Evolutionary conservation across 2,797 vertebrate species (phyloP).

Genomic region (Knipowitschia caucasica): DNA sequence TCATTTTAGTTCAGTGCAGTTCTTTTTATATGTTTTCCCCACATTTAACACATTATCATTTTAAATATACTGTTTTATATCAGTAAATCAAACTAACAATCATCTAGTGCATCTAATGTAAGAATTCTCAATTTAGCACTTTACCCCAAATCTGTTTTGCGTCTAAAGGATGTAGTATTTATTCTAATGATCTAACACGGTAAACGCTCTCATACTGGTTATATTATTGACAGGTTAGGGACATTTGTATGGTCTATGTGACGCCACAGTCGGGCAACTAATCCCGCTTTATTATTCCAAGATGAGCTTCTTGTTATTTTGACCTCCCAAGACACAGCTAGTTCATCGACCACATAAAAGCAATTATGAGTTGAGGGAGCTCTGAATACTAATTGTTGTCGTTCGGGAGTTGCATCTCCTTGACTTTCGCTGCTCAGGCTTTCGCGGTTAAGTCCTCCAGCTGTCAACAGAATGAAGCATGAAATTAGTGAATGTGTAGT

Average conservation of each 20-base stretch:
- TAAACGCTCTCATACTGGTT: background rate
- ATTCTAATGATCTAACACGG: too few species aligned
- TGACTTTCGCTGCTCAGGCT: slow-evolving; percentile 22
- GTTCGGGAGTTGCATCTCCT: slow-evolving; percentile 35
- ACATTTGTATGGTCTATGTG: background rate
- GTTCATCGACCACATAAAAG: slow-evolving; percentile 5
- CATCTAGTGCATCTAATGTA: background rate
- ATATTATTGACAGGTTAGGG: background rate
- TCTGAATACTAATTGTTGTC: slow-evolving; percentile 49
- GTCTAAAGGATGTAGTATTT: slow-evolving; percentile 21
- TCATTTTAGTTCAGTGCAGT: background rate
- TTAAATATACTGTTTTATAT: background rate
- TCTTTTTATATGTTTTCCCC: background rate
- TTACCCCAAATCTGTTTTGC: slow-evolving; percentile 26
- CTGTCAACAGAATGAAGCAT: background rate
- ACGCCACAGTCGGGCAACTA: background rate
- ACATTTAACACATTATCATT: background rate
- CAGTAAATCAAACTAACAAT: too few species aligned
- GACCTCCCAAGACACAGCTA: slow-evolving; percentile 24
- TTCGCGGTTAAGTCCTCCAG: slow-evolving; percentile 8
- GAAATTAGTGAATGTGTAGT: background rate
- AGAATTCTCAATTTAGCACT: slow-evolving; percentile 15
- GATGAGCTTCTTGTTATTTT: slow-evolving; percentile 12
- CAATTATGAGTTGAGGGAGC: slow-evolving; percentile 37
- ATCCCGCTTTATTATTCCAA: slow-evolving; percentile 17